Evolutionary conservation across 37 sponge, comb jelly and placozoan genomes (phyloP).

Genomic region (Oopsacas minuta): DNA sequence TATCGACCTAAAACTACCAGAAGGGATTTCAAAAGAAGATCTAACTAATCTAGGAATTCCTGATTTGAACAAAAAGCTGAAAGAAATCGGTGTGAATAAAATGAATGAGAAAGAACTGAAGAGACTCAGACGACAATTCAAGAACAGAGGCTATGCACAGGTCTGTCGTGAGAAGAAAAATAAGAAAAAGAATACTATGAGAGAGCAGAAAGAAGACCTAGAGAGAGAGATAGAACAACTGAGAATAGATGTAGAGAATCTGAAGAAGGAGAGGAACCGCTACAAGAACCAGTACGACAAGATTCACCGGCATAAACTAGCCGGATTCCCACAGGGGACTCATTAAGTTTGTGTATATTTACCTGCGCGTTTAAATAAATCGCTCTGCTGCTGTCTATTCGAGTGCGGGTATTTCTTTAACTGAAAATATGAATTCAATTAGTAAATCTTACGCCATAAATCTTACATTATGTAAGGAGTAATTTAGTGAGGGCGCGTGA

Average conservation of each 20-base stretch:
- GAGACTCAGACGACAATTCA: neutral
- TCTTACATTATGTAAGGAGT: no score
- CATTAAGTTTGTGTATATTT: neutral
- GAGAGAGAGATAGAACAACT: neutral
- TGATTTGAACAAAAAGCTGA: constrained; percentile 9
- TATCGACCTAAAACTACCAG: neutral
- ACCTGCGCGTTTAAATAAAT: neutral
- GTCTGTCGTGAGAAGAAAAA: constrained; percentile 15
- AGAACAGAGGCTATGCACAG: constrained; percentile 11
- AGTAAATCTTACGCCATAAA: no score
- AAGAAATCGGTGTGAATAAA: neutral
- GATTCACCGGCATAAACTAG: neutral
- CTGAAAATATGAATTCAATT: no score
- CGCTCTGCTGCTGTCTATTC: neutral
- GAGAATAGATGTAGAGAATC: neutral
- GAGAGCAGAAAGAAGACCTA: neutral
- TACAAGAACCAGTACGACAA: constrained; percentile 17
- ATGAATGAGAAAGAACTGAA: neutral
- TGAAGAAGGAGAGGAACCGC: neutral
- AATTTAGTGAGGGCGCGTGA: no score
- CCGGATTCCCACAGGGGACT: neutral
- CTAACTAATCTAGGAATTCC: neutral
- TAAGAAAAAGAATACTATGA: constrained; percentile 3
- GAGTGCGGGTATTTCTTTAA: neutral
- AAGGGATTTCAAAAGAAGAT: neutral